Conservation (phyloP, 2,888 invertebrate species). For the Prosopocoilus inquinatus region DNA sequence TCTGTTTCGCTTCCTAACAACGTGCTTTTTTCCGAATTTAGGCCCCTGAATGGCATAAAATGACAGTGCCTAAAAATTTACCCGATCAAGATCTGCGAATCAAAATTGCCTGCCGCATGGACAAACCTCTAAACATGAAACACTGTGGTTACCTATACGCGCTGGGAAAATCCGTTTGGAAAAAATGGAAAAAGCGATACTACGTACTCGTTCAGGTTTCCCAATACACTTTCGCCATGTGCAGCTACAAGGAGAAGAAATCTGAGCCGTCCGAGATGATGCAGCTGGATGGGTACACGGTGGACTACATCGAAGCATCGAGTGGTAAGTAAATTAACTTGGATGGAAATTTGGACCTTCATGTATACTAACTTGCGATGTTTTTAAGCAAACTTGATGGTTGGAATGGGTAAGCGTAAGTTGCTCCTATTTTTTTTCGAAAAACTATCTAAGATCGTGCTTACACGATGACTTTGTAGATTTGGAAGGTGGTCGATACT, state of each 20-base stretch:
- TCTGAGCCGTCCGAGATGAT: constrained; percentile 99
- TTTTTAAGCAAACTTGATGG: constrained; percentile 82
- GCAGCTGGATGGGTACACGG: constrained; percentile 98
- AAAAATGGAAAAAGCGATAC: constrained; percentile 99
- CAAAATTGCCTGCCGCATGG: constrained; percentile 97
- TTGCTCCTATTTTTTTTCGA: constrained; percentile 28
- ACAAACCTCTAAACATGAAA: constrained; percentile 98
- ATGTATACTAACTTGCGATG: constrained; percentile 5
- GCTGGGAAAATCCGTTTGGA: constrained; percentile 97
- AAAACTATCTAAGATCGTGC: constrained; percentile 6
- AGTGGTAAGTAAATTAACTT: constrained; percentile 68
- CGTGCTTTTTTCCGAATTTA: constrained; percentile 38
- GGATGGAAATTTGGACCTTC: background rate
- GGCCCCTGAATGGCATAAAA: constrained; percentile 97
- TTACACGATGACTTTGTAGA: constrained; percentile 55
- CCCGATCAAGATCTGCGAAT: constrained; percentile 95
- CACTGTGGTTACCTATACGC: constrained; percentile 93
- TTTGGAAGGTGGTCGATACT: constrained; percentile 89
- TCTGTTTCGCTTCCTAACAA: background rate
- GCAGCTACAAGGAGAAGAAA: constrained; percentile 99
- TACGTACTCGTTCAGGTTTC: constrained; percentile 98
- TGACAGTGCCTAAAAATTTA: constrained; percentile 92
- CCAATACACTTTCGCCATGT: constrained; percentile 99
- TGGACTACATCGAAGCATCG: constrained; percentile 97
- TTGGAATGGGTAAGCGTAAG: constrained; percentile 78